These are phyloP conservation scores for Centroberyx gerrardi DNA, from an alignment of 2,797 vertebrate genomes.

Conservation along the genomic window DNA sequence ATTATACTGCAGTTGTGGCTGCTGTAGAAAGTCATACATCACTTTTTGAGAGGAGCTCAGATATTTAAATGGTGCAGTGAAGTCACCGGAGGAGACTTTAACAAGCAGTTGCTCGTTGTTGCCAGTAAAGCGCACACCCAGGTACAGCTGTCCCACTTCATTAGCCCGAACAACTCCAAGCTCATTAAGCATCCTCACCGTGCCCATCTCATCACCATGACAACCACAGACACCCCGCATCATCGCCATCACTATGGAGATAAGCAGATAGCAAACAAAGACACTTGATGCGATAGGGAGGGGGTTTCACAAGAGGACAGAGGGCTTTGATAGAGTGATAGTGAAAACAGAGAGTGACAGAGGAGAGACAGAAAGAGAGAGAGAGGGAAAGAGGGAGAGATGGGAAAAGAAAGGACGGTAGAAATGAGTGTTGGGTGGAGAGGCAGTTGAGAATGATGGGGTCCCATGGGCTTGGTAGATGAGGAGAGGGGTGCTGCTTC, in stretches of 20 bases:
- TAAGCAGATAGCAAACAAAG: slow-evolving; percentile 58
- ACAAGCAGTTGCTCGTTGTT: slow-evolving; percentile 49
- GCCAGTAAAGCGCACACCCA: slow-evolving; percentile 42
- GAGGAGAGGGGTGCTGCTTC: slow-evolving; percentile 70
- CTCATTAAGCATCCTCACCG: slow-evolving; percentile 69
- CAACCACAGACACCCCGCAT: slow-evolving; percentile 66
- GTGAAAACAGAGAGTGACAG: background rate
- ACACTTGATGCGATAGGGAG: slow-evolving; percentile 32
- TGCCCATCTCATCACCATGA: slow-evolving; percentile 57
- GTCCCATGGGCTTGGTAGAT: slow-evolving; percentile 64
- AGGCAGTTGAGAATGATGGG: slow-evolving; percentile 64
- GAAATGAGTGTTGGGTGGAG: slow-evolving; percentile 13
- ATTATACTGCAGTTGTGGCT: slow-evolving; percentile 26
- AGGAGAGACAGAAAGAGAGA: background rate
- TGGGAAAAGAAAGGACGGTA: slow-evolving; percentile 1
- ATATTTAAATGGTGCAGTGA: slow-evolving; percentile 13
- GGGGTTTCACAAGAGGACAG: background rate
- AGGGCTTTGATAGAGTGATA: background rate
- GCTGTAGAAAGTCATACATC: slow-evolving; percentile 24
- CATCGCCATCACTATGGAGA: slow-evolving; percentile 57
- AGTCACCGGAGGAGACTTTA: slow-evolving; percentile 55
- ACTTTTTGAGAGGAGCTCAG: slow-evolving; percentile 38
- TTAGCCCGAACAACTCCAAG: slow-evolving; percentile 61
- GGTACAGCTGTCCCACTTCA: slow-evolving; percentile 60
- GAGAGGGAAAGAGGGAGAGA: background rate